Conservation (phyloP, 2,797 vertebrate species). For the Atherinosoma microstoma region DNA sequence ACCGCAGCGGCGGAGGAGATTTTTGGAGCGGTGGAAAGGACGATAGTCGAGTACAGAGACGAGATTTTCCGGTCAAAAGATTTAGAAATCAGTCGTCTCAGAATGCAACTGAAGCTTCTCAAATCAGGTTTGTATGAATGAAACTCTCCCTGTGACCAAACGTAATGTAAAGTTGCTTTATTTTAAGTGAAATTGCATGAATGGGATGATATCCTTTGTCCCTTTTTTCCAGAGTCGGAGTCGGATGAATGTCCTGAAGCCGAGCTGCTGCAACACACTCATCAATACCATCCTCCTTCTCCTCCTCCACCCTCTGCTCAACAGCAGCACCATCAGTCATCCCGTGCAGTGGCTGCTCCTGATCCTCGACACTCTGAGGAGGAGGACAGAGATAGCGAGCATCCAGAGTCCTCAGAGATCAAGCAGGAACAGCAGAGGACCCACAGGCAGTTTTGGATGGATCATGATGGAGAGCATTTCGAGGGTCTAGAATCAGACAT, state of each 20-base stretch:
- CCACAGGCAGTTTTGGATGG: conserved; percentile 71
- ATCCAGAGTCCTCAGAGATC: conserved; percentile 50
- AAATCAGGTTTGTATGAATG: conserved; percentile 67
- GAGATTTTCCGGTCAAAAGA: conserved; percentile 75
- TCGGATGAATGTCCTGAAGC: conserved; percentile 49
- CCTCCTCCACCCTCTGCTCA: conserved; percentile 28
- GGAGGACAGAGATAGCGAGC: conserved; percentile 54
- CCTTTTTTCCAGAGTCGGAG: conserved; percentile 39
- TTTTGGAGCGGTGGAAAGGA: conserved; percentile 72
- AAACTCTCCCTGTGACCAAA: neutral
- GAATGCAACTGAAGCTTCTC: conserved; percentile 73
- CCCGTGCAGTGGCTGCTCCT: conserved; percentile 40
- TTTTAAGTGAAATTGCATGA: neutral
- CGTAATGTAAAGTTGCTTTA: neutral
- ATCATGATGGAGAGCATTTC: conserved; percentile 57
- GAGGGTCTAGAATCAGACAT: conserved; percentile 68
- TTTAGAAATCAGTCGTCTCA: conserved; percentile 73
- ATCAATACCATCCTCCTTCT: conserved; percentile 40
- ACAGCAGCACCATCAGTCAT: conserved; percentile 53
- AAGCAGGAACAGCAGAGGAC: conserved; percentile 68
- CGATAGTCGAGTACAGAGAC: conserved; percentile 75
- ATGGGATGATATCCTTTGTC: neutral
- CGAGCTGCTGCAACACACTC: conserved; percentile 58
- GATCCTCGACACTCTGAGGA: conserved; percentile 55
- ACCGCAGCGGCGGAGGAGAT: conserved; percentile 77